A percentile compares a stretch with the other conserved stretches of the same genome.
Evolutionary conservation across 2,888 invertebrate genomes (phyloP).

Genomic region (Xanthia icteritia): DNA sequence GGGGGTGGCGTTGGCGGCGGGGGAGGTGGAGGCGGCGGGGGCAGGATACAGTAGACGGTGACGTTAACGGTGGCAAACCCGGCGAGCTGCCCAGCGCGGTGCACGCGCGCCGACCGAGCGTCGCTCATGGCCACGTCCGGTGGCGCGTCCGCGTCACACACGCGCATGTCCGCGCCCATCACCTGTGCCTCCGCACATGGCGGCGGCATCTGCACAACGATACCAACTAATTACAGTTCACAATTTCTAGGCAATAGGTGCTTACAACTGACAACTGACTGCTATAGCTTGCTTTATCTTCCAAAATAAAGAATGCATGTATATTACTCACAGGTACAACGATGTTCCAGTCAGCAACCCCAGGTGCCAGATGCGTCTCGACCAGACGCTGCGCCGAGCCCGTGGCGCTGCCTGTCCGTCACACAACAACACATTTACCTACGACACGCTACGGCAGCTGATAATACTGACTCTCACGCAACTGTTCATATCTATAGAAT

Average conservation of each 20-base stretch:
- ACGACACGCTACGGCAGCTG: not conserved
- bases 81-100: conserved; percentile 29
- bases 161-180: conserved; percentile 42
- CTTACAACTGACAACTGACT: not conserved
- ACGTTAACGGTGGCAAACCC: conserved; percentile 46
- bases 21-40: not conserved
- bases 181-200: conserved; percentile 30
- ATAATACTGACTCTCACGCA: not conserved
- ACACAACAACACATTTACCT: conserved; percentile 32
- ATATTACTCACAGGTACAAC: conserved; percentile 51
- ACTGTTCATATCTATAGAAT: not conserved
- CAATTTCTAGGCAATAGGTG: not conserved
- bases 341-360: conserved; percentile 52
- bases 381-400: conserved; percentile 46
- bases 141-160: conserved; percentile 49
- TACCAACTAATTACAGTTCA: not conserved
- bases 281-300: not conserved
- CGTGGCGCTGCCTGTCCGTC: conserved; percentile 29
- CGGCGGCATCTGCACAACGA: conserved; percentile 48
- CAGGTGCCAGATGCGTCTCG: conserved; percentile 42
- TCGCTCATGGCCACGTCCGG: conserved; percentile 40
- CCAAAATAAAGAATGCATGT: not conserved
- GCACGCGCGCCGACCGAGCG: conserved; percentile 39
- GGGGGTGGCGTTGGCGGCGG: not conserved
- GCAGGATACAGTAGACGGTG: conserved; percentile 34